A percentile compares a stretch with the other conserved stretches of the same genome.
Evolutionary conservation across 1,140 invertebrate species (phyloP).

Genomic region (Dendrolimus kikuchii): DNA sequence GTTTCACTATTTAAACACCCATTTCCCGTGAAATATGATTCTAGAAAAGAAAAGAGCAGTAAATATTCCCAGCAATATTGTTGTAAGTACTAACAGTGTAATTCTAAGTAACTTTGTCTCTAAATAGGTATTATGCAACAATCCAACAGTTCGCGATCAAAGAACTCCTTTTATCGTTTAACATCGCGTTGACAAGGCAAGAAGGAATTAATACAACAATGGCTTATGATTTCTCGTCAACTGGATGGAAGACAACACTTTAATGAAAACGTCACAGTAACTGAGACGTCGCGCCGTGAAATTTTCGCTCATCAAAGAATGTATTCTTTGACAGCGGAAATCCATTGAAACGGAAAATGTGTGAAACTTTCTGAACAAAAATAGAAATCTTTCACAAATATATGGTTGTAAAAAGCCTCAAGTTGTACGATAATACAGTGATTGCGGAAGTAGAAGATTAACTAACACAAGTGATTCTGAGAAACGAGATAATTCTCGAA

Average conservation of each 20-base stretch:
- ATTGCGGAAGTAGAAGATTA: too few relatives aligned
- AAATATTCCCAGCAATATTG: too few relatives aligned
- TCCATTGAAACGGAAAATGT: slow-evolving; percentile 24
- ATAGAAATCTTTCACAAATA: slow-evolving; percentile 3
- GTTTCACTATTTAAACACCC: too few relatives aligned
- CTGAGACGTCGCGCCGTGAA: slow-evolving; percentile 14
- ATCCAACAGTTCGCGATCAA: slow-evolving; percentile 8
- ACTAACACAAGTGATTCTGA: too few relatives aligned
- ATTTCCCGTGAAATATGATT: too few relatives aligned
- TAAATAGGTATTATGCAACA: too few relatives aligned
- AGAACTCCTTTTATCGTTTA: slow-evolving; percentile 13
- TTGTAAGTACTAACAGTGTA: too few relatives aligned
- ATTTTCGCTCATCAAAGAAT: slow-evolving; percentile 24
- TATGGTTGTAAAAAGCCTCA: too few relatives aligned
- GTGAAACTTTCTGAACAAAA: slow-evolving; percentile 12
- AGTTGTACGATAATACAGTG: too few relatives aligned
- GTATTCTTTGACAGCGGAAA: slow-evolving; percentile 21
- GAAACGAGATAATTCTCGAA: too few relatives aligned
- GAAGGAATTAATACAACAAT: slow-evolving; percentile 24
- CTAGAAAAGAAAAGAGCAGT: too few relatives aligned
- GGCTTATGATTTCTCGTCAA: slow-evolving; percentile 29
- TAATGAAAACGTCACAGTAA: slow-evolving; percentile 32
- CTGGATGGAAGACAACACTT: slow-evolving; percentile 26
- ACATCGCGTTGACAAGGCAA: slow-evolving; percentile 8
- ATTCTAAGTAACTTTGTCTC: too few relatives aligned